Conservation (phyloP, 2,797 vertebrate genomes). For the Trachurus trachurus region DNA sequence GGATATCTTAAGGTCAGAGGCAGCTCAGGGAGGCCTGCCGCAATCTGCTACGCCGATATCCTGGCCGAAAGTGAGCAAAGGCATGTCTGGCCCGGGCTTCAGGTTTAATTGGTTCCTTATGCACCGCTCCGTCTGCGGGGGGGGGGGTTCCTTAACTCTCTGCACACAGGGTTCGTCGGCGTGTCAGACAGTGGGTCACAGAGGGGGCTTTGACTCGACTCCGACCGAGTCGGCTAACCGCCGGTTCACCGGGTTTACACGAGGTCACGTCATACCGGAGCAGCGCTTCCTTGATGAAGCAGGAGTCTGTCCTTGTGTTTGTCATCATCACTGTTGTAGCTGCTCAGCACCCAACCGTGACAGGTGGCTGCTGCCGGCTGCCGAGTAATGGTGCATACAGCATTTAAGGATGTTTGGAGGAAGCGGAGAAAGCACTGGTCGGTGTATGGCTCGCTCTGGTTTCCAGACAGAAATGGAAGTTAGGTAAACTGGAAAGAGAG, state of each 20-base stretch:
- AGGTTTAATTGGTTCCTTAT: slow-evolving; percentile 63
- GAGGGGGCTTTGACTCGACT: not conserved
- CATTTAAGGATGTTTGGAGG: not conserved
- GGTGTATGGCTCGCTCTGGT: not conserved
- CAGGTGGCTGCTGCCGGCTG: not conserved
- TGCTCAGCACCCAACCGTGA: not conserved
- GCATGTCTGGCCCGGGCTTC: slow-evolving; percentile 44
- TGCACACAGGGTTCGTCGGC: slow-evolving; percentile 48
- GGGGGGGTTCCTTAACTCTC: not conserved
- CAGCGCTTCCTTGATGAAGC: not conserved
- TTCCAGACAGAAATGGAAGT: not conserved
- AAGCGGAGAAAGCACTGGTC: no score
- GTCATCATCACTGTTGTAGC: not conserved
- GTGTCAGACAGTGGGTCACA: slow-evolving; percentile 41
- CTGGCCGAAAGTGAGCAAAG: slow-evolving; percentile 42
- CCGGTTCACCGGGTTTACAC: slow-evolving; percentile 14
- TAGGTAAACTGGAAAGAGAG: not conserved
- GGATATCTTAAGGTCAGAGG: slow-evolving; percentile 59
- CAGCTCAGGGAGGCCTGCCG: slow-evolving; percentile 42
- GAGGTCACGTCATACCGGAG: not conserved
- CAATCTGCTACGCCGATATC: slow-evolving; percentile 39
- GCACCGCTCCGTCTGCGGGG: slow-evolving; percentile 20
- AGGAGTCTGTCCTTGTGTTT: not conserved
- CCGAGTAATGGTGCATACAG: not conserved
- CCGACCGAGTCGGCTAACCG: not conserved